Conservation (phyloP, 2,888 invertebrate genomes). For the Morpho achilles region DNA sequence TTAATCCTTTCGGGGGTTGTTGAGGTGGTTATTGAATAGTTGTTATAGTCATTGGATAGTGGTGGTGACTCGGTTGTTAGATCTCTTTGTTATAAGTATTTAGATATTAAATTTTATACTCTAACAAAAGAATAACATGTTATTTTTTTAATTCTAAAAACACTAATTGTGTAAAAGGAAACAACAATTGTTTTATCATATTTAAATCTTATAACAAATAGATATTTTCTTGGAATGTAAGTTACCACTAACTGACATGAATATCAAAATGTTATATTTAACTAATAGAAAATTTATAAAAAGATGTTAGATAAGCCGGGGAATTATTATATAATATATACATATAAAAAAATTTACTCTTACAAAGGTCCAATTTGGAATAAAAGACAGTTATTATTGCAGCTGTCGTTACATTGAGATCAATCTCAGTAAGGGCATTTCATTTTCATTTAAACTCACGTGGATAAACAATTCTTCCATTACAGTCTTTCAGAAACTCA, state of each 20-base stretch:
- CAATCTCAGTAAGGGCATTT: conserved; percentile 39
- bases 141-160: not conserved
- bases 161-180: no score
- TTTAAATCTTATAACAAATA: conserved; percentile 13
- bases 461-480: conserved; percentile 43
- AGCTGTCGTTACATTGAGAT: conserved; percentile 37
- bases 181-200: not conserved
- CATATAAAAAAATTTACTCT: conserved; percentile 36
- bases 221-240: conserved; percentile 23
- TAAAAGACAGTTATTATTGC: conserved; percentile 36
- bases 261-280: conserved; percentile 45
- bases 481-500: conserved; percentile 43
- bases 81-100: conserved; percentile 22
- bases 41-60: conserved; percentile 20
- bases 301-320: conserved; percentile 42
- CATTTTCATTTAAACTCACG: conserved; percentile 32
- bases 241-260: conserved; percentile 42
- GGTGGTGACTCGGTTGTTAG: conserved; percentile 25
- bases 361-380: conserved; percentile 56
- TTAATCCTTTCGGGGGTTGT: conserved; percentile 14
- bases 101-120: not conserved
- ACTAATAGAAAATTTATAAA: conserved; percentile 32
- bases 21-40: conserved; percentile 23
- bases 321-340: conserved; percentile 38
- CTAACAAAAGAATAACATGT: not conserved